Evolutionary conservation across 1,140 invertebrate genomes (phyloP).

Genomic region (Vanessa atalanta): DNA sequence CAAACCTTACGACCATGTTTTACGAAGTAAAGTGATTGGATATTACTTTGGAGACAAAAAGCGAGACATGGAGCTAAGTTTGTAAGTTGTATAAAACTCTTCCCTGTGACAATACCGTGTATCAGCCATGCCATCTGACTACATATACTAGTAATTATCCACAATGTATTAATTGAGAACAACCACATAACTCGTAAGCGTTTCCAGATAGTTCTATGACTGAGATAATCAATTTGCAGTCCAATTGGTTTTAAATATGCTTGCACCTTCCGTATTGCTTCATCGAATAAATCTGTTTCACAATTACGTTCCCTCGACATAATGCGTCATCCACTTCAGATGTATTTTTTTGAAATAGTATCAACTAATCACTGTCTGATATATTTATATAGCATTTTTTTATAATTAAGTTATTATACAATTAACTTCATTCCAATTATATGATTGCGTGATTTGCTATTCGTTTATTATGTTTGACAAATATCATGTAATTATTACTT

Average conservation of each 20-base stretch:
- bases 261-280: constrained; percentile 18
- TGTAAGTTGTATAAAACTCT: constrained; percentile 20
- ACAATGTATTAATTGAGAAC: neutral
- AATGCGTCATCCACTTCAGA: neutral
- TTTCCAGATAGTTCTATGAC: constrained; percentile 1
- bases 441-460: neutral
- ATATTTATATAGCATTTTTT: neutral
- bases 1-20: neutral
- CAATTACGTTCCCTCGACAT: neutral
- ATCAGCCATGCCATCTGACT: constrained; percentile 13
- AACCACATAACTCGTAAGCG: neutral
- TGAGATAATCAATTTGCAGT: constrained; percentile 8
- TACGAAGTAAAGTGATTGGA: constrained; percentile 15
- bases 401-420: constrained; percentile 1
- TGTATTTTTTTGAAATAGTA: neutral
- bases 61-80: constrained; percentile 12
- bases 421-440: neutral
- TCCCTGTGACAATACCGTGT: constrained; percentile 1
- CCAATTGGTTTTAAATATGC: constrained; percentile 9
- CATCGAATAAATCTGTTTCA: constrained; percentile 18
- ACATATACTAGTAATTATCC: neutral
- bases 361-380: neutral
- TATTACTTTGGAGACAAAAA: constrained; percentile 8
- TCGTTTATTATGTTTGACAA: neutral
- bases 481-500: constrained; percentile 1